phyloP scores from a whole-genome alignment of 2,888 invertebrate species.

The Dryadula phaetusa region DNA sequence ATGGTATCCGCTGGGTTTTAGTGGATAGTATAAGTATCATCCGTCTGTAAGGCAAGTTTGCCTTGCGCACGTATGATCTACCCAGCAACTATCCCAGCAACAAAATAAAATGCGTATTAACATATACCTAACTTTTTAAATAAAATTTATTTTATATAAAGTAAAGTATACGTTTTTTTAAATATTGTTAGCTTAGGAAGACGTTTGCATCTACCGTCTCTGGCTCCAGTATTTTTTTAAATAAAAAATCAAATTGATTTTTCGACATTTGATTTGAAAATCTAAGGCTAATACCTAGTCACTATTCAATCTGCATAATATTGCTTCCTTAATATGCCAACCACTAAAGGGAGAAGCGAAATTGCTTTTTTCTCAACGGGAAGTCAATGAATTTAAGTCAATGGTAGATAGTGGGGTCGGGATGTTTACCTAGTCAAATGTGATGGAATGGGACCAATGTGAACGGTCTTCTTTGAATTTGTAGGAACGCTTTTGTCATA shows the following conservation, averaged over 20 bases:
- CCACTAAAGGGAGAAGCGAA: slow-evolving; percentile 67
- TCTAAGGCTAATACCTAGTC: slow-evolving; percentile 45
- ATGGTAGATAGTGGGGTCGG: slow-evolving; percentile 74
- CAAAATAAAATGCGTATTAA: too few relatives aligned
- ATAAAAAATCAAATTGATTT: slow-evolving; percentile 20
- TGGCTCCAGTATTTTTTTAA: neutral
- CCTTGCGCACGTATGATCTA: too few relatives aligned
- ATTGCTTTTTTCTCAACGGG: slow-evolving; percentile 78
- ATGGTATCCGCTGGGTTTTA: too few relatives aligned
- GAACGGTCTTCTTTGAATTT: slow-evolving; percentile 62
- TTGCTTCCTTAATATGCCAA: slow-evolving; percentile 80
- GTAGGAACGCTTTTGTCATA: slow-evolving; percentile 52
- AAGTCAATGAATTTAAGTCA: slow-evolving; percentile 73
- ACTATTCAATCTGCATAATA: slow-evolving; percentile 75
- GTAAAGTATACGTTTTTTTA: too few relatives aligned
- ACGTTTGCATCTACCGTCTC: too few relatives aligned
- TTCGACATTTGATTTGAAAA: slow-evolving; percentile 39
- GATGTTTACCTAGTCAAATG: slow-evolving; percentile 83
- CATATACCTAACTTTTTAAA: too few relatives aligned
- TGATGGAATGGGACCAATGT: slow-evolving; percentile 72
- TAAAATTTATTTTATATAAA: too few relatives aligned
- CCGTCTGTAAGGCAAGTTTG: too few relatives aligned
- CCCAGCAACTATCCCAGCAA: too few relatives aligned
- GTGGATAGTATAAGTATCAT: too few relatives aligned
- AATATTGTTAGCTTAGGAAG: too few relatives aligned